Percentiles rank a stretch among this genome's conserved stretches.
Conservation (phyloP, 2,888 invertebrate genomes). For the Parnassius apollo region DNA sequence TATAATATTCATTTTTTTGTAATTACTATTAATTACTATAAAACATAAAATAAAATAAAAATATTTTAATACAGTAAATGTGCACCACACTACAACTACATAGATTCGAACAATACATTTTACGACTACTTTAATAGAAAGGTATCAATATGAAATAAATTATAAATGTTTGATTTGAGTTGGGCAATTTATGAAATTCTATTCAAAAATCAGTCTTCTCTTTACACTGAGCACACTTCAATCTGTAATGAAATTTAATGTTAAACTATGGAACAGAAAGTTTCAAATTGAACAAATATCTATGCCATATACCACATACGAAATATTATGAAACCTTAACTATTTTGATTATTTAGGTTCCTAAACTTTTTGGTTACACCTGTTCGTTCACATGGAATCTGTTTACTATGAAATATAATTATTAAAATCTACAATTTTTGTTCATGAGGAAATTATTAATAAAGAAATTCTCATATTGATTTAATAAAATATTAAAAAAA, state of each 20-base stretch:
- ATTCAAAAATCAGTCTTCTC: slow-evolving; percentile 75
- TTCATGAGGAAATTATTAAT: not conserved
- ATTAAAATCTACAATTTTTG: not conserved
- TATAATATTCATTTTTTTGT: slow-evolving; percentile 5
- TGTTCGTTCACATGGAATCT: no score
- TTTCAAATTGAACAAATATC: no score
- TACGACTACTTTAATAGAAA: slow-evolving; percentile 19
- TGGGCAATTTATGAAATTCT: slow-evolving; percentile 48
- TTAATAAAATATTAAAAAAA: slow-evolving; percentile 25
- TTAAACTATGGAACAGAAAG: no score
- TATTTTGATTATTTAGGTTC: no score
- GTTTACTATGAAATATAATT: no score
- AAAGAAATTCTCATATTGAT: slow-evolving; percentile 3
- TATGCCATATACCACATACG: no score
- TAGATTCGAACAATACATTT: slow-evolving; percentile 21
- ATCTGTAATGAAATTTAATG: no score
- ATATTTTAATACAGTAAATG: slow-evolving; percentile 16
- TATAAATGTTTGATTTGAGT: slow-evolving; percentile 43
- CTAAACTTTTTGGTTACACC: no score
- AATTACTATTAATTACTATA: slow-evolving; percentile 17
- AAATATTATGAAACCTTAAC: no score
- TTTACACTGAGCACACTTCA: slow-evolving; percentile 62
- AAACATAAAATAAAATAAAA: slow-evolving; percentile 4
- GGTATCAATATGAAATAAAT: slow-evolving; percentile 31
- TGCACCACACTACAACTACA: slow-evolving; percentile 21